phyloP scores from a whole-genome alignment of 2,797 vertebrate genomes.

The Molossus molossus region DNA sequence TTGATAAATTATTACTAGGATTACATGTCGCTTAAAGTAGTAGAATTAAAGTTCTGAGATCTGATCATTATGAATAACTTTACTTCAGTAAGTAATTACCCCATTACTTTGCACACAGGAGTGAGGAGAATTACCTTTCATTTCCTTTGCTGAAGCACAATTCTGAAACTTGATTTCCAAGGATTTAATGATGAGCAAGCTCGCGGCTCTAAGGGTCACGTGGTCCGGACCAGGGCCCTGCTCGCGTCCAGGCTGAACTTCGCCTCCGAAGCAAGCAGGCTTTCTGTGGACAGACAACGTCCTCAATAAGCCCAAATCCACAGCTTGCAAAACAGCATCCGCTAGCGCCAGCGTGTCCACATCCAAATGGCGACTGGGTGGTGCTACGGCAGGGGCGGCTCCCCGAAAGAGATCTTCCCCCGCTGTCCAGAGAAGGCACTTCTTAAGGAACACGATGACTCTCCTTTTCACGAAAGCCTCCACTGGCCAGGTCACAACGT shows the following conservation, averaged over 20 bases:
- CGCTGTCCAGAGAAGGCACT: conserved; percentile 90
- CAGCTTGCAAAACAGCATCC: conserved; percentile 88
- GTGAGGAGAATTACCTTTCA: conserved; percentile 87
- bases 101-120: neutral
- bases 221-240: conserved; percentile 86
- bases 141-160: conserved; percentile 84
- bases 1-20: conserved; percentile 44
- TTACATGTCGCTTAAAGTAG: neutral
- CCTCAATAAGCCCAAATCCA: conserved; percentile 90
- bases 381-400: neutral
- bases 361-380: conserved; percentile 49
- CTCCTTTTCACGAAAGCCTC: conserved; percentile 92
- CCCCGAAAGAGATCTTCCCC: conserved; percentile 92
- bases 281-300: conserved; percentile 86
- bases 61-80: conserved; percentile 9
- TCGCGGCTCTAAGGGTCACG: conserved; percentile 93
- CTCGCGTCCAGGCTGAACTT: conserved; percentile 10
- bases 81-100: neutral
- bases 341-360: conserved; percentile 90
- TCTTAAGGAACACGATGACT: conserved; percentile 93
- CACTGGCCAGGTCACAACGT: conserved; percentile 82
- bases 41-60: neutral
- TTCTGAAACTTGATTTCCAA: conserved; percentile 91
- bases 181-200: conserved; percentile 94
- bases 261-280: conserved; percentile 92